These are phyloP conservation scores for Cyprinodon brontotheroides DNA, from an alignment of 2,113 vertebrate genomes.

Conservation along the genomic window DNA sequence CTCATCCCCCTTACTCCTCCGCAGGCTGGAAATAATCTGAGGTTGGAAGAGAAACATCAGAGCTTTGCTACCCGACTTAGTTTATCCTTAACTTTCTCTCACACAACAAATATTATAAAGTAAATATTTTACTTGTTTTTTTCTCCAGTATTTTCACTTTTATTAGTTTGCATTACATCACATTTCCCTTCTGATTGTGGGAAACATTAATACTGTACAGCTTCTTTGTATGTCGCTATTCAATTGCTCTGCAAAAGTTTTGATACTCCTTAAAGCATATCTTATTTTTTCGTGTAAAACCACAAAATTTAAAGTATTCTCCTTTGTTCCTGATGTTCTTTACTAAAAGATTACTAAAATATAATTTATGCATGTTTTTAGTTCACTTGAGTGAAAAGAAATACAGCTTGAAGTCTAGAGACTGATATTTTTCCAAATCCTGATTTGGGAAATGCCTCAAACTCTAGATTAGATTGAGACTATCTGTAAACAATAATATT, in stretches of 20 bases:
- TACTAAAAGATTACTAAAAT: too few relatives aligned
- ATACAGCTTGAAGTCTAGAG: too few relatives aligned
- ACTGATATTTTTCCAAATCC: too few relatives aligned
- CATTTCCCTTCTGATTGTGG: conserved; percentile 53
- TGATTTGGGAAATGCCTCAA: too few relatives aligned
- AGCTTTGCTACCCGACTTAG: conserved; percentile 35
- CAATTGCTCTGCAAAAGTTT: conserved; percentile 15
- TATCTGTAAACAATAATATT: too few relatives aligned
- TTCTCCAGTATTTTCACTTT: conserved; percentile 61
- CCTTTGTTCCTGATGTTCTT: too few relatives aligned
- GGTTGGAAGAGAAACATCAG: conserved; percentile 50
- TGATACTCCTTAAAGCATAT: neutral
- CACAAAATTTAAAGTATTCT: too few relatives aligned
- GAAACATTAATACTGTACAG: conserved; percentile 44
- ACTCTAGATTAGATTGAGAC: too few relatives aligned
- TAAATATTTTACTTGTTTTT: conserved; percentile 29
- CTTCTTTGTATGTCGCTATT: conserved; percentile 53
- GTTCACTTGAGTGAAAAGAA: too few relatives aligned
- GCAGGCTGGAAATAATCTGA: conserved; percentile 83
- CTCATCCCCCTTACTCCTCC: conserved; percentile 84
- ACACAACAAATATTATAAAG: conserved; percentile 13
- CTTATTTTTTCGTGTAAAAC: too few relatives aligned
- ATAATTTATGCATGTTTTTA: too few relatives aligned
- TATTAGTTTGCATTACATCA: conserved; percentile 40
- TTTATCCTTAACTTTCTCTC: conserved; percentile 28